Evolutionary conservation across 2,797 vertebrate species (phyloP).

Genomic region (Syngnathus acus): DNA sequence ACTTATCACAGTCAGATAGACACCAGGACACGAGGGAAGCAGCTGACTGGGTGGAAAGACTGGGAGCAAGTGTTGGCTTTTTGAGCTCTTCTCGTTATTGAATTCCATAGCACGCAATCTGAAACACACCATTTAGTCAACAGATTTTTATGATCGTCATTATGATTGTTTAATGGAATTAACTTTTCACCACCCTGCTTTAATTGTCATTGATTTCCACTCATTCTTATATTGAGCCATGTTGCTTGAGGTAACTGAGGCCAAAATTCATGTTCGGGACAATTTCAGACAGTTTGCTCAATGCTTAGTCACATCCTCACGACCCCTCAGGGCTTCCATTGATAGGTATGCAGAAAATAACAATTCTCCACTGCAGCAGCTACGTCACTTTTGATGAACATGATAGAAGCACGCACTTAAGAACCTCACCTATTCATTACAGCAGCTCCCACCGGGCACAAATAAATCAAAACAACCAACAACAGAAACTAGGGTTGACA

Average conservation of each 20-base stretch:
- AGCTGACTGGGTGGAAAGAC: no score
- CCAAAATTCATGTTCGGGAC: neutral
- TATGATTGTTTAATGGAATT: no score
- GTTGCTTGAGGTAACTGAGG: neutral
- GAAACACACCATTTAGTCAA: no score
- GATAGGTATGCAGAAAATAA: slow-evolving; percentile 2
- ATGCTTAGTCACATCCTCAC: neutral
- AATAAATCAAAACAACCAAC: slow-evolving; percentile 23
- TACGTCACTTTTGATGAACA: slow-evolving; percentile 3
- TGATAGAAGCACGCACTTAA: slow-evolving; percentile 18
- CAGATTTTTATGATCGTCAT: no score
- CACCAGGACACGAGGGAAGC: no score
- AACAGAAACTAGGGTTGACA: slow-evolving; percentile 22
- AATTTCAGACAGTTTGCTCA: neutral
- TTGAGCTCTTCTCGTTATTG: no score
- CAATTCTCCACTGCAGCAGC: neutral
- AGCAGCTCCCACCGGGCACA: slow-evolving; percentile 9
- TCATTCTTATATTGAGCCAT: neutral
- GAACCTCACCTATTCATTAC: slow-evolving; percentile 24
- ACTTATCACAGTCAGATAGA: no score
- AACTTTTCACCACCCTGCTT: no score
- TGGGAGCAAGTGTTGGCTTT: no score
- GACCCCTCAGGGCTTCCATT: slow-evolving; percentile 7
- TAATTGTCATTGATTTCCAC: no score
- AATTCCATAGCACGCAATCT: no score